Evolutionary conservation across 2,888 invertebrate genomes (phyloP).

Genomic region (Tiliacea aurago): DNA sequence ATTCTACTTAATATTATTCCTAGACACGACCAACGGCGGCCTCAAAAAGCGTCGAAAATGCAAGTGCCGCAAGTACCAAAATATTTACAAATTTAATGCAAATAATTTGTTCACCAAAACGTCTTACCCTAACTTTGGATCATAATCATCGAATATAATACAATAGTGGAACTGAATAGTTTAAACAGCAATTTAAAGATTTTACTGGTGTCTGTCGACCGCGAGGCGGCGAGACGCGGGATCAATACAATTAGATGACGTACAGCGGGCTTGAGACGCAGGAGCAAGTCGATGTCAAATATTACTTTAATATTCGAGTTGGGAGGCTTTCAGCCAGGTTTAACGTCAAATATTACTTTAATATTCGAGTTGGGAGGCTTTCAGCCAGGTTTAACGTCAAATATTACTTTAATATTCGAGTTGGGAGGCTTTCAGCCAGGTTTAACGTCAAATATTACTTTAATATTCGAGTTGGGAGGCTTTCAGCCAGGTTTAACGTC

Average conservation of each 20-base stretch:
- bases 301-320: conserved; percentile 39
- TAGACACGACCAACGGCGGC: conserved; percentile 67
- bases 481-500: too few species aligned
- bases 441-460: conserved; percentile 24
- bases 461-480: conserved; percentile 42
- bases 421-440: conserved; percentile 26
- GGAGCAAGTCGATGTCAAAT: conserved; percentile 10
- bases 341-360: too few species aligned
- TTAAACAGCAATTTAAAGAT: conserved; percentile 60
- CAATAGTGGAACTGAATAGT: conserved; percentile 61
- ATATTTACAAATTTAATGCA: conserved; percentile 80
- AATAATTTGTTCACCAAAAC: conserved; percentile 70
- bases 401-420: too few species aligned
- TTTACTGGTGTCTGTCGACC: conserved; percentile 60
- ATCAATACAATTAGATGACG: background rate
- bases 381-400: conserved; percentile 21
- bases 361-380: too few species aligned
- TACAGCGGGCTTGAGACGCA: background rate
- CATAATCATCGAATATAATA: conserved; percentile 68
- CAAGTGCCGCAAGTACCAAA: conserved; percentile 82
- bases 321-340: conserved; percentile 24
- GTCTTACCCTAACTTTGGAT: conserved; percentile 79
- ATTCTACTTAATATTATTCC: conserved; percentile 33
- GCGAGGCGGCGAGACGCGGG: conserved; percentile 35
- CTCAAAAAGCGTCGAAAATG: conserved; percentile 79